Evolutionary conservation across 2,113 vertebrate species (phyloP).

Genomic region (Nannospalax galili): DNA sequence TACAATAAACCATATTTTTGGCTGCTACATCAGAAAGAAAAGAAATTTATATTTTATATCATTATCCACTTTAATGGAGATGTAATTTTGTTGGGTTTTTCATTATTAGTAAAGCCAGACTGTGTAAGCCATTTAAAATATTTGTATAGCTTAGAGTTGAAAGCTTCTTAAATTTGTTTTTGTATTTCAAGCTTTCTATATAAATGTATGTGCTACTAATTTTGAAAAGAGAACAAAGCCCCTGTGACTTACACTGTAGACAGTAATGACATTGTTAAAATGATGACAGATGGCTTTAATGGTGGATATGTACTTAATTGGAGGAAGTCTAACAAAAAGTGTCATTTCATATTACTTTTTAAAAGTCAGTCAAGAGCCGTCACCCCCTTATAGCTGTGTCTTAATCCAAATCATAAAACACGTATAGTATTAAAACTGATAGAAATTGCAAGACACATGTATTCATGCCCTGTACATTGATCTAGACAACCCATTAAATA

Average conservation of each 20-base stretch:
- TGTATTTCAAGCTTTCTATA: conserved; percentile 82
- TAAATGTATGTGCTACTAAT: conserved; percentile 84
- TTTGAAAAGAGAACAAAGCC: conserved; percentile 86
- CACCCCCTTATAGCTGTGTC: conserved; percentile 79
- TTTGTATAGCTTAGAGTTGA: conserved; percentile 84
- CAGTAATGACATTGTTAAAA: conserved; percentile 87
- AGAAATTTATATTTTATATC: conserved; percentile 85
- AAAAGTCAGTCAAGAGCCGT: conserved; percentile 83
- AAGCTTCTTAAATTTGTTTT: conserved; percentile 84
- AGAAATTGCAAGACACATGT: conserved; percentile 80
- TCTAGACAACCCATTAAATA: conserved; percentile 86
- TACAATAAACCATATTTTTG: conserved; percentile 51
- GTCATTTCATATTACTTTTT: conserved; percentile 81
- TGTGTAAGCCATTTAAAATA: conserved; percentile 79
- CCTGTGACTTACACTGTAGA: conserved; percentile 79
- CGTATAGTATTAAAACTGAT: conserved; percentile 74
- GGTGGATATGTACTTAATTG: conserved; percentile 85
- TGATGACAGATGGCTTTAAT: conserved; percentile 87
- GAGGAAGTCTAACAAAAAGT: conserved; percentile 86
- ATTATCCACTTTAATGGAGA: conserved; percentile 84
- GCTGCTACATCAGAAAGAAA: conserved; percentile 74
- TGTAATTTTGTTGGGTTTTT: conserved; percentile 82
- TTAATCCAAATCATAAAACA: conserved; percentile 79
- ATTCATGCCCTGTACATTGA: conserved; percentile 84
- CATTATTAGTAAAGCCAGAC: conserved; percentile 68